These are phyloP conservation scores for Drosophila picticornis DNA, from an alignment of 2,888 invertebrate species.

Conservation along the genomic window DNA sequence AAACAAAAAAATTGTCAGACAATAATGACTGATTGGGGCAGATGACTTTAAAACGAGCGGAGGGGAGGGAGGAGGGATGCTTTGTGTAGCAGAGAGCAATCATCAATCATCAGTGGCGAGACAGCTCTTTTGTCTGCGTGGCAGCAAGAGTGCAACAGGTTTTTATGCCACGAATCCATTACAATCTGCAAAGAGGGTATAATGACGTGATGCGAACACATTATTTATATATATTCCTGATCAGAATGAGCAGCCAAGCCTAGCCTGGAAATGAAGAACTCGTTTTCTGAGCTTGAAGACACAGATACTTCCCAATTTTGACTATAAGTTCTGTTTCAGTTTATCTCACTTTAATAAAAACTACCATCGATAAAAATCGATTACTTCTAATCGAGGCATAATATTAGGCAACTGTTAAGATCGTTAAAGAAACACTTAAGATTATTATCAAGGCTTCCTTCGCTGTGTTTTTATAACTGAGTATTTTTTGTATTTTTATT, in stretches of 20 bases:
- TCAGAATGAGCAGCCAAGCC: not conserved
- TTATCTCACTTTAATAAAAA: not conserved
- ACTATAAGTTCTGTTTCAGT: not conserved
- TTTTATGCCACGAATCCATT: not conserved
- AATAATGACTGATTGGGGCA: conserved; percentile 8
- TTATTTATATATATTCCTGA: not conserved
- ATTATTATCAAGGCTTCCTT: not conserved
- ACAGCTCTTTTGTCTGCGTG: conserved; percentile 1
- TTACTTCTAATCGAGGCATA: not conserved
- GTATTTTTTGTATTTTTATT: not conserved
- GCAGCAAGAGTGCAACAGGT: conserved; percentile 1
- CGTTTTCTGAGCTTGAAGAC: rapidly evolving
- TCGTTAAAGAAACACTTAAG: not conserved
- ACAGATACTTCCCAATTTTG: not conserved
- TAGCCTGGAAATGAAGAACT: not conserved
- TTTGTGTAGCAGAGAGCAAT: not conserved
- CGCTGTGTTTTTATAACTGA: too few relatives aligned
- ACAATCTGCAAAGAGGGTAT: not conserved
- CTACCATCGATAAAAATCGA: not conserved
- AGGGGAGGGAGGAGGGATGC: rapidly evolving
- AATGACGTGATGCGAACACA: not conserved
- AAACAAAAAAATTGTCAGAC: conserved; percentile 32
- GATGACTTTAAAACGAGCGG: not conserved
- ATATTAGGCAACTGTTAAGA: not conserved
- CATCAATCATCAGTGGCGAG: not conserved